phyloP scores from a whole-genome alignment of 2,113 vertebrate species.

The Bubo blakistoni region DNA sequence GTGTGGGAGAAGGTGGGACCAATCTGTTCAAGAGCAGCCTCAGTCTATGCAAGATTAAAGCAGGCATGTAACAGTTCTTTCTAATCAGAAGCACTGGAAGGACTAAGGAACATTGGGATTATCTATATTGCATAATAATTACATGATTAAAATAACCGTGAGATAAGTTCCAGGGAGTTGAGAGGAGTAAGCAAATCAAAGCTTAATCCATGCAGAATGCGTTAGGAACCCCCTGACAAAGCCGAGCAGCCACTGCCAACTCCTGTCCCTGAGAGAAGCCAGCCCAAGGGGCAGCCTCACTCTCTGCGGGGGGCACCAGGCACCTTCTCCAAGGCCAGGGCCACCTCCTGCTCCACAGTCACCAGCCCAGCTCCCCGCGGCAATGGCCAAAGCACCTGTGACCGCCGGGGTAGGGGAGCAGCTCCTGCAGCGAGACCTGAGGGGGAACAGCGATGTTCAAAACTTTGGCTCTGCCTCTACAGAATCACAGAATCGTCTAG shows the following conservation, averaged over 20 bases:
- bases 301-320: not conserved
- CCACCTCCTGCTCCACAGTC: not conserved
- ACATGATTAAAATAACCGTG: not conserved
- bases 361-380: not conserved
- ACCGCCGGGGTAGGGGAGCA: rapidly evolving
- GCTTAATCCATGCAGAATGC: not conserved
- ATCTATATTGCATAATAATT: not conserved
- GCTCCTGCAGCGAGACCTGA: not conserved
- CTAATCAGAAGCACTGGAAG: not conserved
- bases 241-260: not conserved
- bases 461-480: not conserved
- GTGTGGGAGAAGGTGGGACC: not conserved
- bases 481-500: too few species aligned
- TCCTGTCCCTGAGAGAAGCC: not conserved
- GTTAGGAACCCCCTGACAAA: not conserved
- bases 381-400: not conserved
- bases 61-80: not conserved
- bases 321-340: not conserved
- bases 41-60: not conserved
- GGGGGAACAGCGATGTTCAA: rapidly evolving
- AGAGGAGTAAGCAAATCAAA: not conserved
- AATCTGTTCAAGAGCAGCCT: not conserved
- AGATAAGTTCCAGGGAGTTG: not conserved
- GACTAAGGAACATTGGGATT: not conserved
- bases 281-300: not conserved